Base-by-base conservation (phyloP, 2,888 invertebrate genomes). In the Melitaea athalia region DNA sequence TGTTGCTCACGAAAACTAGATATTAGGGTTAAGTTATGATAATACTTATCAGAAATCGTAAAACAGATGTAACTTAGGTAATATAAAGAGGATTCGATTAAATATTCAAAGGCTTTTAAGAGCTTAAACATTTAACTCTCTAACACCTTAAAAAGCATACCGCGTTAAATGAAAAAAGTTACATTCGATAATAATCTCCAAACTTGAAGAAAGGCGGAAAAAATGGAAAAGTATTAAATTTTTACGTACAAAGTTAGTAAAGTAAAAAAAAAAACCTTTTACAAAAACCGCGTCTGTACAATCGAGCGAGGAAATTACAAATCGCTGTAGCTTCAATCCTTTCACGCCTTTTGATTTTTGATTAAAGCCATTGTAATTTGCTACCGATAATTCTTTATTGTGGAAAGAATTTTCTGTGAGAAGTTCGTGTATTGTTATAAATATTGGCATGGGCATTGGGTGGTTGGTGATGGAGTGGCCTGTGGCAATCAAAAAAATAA, bases 241-340 rank as follows among this genome's bases (percentile, higher is more conserved):
- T 52, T 52, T 52, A 52, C 12, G 52, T 17, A 11, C 52, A 11
- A 52, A 52, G 17, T 52, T 52, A 24, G 17, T 6, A 52, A 52
- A 52, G 52, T 24, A 24, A 24, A 24, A 52, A 52, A 24, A 24
- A 24, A 52, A 52, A 52, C 52, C 24, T 52, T 52, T 52, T 31
- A 52, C 31, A 52, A 11, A 52, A 52, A 12, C 24, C 17, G 24
- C 52, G 52, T 24, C 52, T 52, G 52, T 52, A 17, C 52, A 52
- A 52, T 52, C 12, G 24, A 52, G 52, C 52, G 52, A 52, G 52
- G 52, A 52, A 52, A 52, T 52, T 52, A 52, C 52, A 52, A 52
- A 52, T 24, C 31, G 52, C 52, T 52, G 52, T 12, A 52, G 52
- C 24, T 52, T 24, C 24, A 5, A 31, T 24, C 17, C 52, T 52